These are phyloP conservation scores for Neomonachus schauinslandi DNA, from an alignment of 2,113 vertebrate species.

Conservation along the genomic window DNA sequence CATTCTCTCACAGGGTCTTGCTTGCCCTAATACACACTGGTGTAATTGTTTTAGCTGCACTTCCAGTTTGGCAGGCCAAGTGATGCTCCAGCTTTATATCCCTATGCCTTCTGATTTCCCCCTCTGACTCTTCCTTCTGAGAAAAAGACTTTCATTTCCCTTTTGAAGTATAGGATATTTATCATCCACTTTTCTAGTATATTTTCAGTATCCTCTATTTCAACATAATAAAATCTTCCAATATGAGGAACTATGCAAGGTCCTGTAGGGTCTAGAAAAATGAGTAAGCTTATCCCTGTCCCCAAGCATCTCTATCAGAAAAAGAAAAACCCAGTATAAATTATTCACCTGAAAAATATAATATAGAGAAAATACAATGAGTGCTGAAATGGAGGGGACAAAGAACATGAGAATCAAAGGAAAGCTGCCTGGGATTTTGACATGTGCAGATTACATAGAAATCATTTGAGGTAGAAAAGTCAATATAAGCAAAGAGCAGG, in stretches of 20 bases:
- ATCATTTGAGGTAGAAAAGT: not conserved
- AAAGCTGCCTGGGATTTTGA: not conserved
- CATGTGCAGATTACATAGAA: not conserved
- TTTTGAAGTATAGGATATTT: not conserved
- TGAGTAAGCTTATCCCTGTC: not conserved
- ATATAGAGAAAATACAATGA: not conserved
- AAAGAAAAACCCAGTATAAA: not conserved
- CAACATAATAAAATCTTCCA: not conserved
- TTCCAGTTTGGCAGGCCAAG: not conserved
- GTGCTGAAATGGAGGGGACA: not conserved
- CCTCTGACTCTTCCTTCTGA: not conserved
- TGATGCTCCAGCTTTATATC: not conserved
- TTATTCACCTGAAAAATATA: not conserved
- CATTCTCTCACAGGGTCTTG: not conserved
- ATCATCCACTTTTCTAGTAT: not conserved
- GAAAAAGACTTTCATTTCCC: not conserved
- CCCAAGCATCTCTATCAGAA: not conserved
- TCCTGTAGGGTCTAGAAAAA: not conserved
- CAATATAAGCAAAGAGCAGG: not conserved
- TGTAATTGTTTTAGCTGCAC: not conserved
- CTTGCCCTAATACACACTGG: not conserved
- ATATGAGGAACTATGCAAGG: not conserved
- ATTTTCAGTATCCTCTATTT: not conserved
- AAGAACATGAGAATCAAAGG: not conserved
- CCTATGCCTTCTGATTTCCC: not conserved